Evolutionary conservation across 2,888 invertebrate genomes (phyloP).

Genomic region (Oasisia sp.): DNA sequence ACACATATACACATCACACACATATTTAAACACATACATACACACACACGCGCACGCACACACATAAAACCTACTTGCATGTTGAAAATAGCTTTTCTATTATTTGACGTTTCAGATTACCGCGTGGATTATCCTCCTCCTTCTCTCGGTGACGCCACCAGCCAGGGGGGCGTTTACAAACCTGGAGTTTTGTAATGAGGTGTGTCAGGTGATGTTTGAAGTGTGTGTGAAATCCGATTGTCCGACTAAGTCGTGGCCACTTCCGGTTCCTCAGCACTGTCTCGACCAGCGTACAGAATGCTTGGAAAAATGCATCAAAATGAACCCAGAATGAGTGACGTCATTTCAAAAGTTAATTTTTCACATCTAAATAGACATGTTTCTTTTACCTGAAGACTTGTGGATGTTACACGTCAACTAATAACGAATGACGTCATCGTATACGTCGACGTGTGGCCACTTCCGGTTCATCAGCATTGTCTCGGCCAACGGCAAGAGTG

Average conservation of each 20-base stretch:
- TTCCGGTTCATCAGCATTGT: neutral
- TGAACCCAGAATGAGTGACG: too few relatives aligned
- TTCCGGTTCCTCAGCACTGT: neutral
- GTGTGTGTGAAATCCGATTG: neutral
- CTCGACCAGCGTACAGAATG: neutral
- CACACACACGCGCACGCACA: too few relatives aligned
- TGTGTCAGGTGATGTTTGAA: neutral
- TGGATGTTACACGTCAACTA: too few relatives aligned
- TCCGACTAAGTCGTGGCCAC: neutral
- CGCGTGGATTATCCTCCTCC: neutral
- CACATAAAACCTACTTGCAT: too few relatives aligned
- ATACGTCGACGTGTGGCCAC: too few relatives aligned
- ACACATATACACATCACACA: neutral
- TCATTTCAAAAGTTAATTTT: too few relatives aligned
- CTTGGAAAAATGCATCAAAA: neutral
- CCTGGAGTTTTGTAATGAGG: neutral
- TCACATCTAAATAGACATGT: too few relatives aligned
- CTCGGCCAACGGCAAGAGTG: neutral
- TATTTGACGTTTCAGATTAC: neutral
- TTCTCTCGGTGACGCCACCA: neutral
- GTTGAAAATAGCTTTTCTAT: neutral
- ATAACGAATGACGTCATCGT: too few relatives aligned
- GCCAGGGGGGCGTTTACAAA: neutral
- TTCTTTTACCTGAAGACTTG: too few relatives aligned
- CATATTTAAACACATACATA: neutral